phyloP scores from a whole-genome alignment of 2,113 vertebrate genomes.

The Mirounga angustirostris region DNA sequence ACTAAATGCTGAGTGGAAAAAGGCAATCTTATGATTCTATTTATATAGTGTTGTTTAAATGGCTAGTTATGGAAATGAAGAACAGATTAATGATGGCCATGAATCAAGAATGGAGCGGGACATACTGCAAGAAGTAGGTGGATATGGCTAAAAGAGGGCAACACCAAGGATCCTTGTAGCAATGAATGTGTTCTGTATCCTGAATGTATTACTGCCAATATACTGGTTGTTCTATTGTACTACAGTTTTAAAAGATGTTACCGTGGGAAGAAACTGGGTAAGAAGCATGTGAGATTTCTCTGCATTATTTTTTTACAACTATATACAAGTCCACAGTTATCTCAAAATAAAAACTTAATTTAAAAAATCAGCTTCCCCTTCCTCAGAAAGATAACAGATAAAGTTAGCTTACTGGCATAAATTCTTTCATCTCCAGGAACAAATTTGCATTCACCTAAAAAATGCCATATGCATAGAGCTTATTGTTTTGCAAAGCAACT shows the following conservation, averaged over 20 bases:
- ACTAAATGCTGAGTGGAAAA: not conserved
- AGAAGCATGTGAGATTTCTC: not conserved
- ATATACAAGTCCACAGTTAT: not conserved
- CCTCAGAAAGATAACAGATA: not conserved
- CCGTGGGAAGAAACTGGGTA: not conserved
- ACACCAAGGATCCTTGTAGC: not conserved
- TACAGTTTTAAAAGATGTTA: not conserved
- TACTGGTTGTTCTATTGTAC: not conserved
- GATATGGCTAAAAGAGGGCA: not conserved
- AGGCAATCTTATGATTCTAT: not conserved
- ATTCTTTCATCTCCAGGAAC: not conserved
- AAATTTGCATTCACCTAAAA: slow-evolving; percentile 47
- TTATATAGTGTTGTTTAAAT: slow-evolving; percentile 18
- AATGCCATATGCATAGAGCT: not conserved
- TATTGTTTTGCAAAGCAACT: not conserved
- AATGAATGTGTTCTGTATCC: not conserved
- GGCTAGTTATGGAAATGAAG: not conserved
- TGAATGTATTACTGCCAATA: not conserved
- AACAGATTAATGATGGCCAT: not conserved
- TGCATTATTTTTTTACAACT: not conserved
- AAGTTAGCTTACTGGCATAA: not conserved
- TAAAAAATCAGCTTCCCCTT: not conserved
- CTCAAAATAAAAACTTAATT: not conserved
- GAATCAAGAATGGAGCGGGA: not conserved
- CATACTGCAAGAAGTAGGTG: not conserved